These are phyloP conservation scores for Ibycter americanus DNA, from an alignment of 2,797 vertebrate species.

Conservation along the genomic window DNA sequence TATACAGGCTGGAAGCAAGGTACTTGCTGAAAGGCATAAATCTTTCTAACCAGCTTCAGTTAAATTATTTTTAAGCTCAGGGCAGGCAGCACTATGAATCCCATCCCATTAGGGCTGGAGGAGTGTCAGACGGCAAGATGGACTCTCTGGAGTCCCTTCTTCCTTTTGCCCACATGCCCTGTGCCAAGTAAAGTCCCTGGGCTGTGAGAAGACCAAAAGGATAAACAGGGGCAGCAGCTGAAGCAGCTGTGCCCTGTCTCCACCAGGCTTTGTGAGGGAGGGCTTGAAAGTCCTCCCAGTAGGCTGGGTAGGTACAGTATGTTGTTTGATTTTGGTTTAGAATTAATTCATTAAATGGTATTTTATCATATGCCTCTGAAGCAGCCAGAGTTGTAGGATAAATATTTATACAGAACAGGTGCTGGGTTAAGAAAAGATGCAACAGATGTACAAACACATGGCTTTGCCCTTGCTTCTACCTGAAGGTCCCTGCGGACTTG, in stretches of 20 bases:
- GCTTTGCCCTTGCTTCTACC: not conserved
- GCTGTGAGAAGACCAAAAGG: not conserved
- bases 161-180: not conserved
- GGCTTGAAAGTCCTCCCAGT: not conserved
- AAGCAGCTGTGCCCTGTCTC: not conserved
- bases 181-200: not conserved
- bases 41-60: not conserved
- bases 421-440: not conserved
- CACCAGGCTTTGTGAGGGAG: not conserved
- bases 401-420: not conserved
- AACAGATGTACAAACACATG: not conserved
- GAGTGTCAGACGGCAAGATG: not conserved
- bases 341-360: not conserved
- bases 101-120: not conserved
- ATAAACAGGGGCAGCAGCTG: not conserved
- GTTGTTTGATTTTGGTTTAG: not conserved
- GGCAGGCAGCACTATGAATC: not conserved
- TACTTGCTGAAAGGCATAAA: constrained; percentile 5
- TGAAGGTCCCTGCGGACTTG: not conserved
- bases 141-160: not conserved
- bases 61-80: constrained; percentile 30
- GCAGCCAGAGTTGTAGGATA: not conserved
- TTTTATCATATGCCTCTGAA: not conserved
- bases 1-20: not conserved
- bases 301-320: not conserved